Evolutionary conservation across 2,113 vertebrate genomes (phyloP).

Genomic region (Callaeas wilsoni): DNA sequence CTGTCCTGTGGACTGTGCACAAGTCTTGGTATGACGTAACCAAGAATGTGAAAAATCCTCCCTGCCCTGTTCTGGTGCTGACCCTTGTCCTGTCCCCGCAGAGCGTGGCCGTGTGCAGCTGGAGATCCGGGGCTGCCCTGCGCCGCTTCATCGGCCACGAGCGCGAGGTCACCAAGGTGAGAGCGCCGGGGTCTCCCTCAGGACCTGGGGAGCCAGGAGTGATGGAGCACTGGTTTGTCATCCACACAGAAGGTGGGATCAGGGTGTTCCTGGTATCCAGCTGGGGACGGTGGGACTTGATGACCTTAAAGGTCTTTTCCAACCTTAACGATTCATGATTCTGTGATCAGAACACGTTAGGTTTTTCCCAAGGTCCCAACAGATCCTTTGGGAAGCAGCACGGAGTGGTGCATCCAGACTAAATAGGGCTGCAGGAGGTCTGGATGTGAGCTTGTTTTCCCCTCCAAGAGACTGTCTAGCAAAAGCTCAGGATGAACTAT

Average conservation of each 20-base stretch:
- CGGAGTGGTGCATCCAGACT: neutral
- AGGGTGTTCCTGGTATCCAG: neutral
- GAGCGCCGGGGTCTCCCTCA: neutral
- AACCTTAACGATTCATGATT: accelerated
- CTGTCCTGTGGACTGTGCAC: neutral
- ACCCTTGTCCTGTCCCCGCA: slow-evolving; percentile 30
- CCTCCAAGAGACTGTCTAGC: neutral
- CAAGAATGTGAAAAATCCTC: neutral
- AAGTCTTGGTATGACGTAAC: accelerated
- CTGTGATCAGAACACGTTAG: neutral
- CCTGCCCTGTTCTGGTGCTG: neutral
- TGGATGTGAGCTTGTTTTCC: neutral
- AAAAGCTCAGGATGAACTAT: neutral
- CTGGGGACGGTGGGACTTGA: accelerated
- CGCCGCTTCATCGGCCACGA: slow-evolving; percentile 83
- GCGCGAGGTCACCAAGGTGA: slow-evolving; percentile 93
- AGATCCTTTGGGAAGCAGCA: neutral
- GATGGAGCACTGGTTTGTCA: accelerated
- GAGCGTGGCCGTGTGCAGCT: slow-evolving; percentile 88
- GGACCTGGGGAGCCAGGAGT: neutral
- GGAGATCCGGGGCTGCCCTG: slow-evolving; percentile 82
- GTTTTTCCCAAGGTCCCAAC: neutral
- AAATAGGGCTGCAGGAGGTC: neutral
- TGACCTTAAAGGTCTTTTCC: neutral
- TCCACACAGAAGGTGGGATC: neutral